Conservation (phyloP, 2,797 vertebrate genomes). For the Pelochelys cantorii region DNA sequence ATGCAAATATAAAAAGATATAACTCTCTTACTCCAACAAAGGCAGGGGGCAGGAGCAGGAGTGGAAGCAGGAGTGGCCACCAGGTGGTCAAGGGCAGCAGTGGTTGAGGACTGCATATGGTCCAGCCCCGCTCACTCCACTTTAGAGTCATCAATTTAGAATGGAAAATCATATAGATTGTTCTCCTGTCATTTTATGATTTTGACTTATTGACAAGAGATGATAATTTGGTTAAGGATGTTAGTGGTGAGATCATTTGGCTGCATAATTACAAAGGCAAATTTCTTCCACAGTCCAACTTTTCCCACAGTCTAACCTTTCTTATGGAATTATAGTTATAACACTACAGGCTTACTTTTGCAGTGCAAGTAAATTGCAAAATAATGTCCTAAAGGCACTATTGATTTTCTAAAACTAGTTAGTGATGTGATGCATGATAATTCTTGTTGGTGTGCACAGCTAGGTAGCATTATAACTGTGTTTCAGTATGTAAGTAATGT, state of each 20-base stretch:
- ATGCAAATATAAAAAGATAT: too few species aligned
- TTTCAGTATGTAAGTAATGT: accelerated
- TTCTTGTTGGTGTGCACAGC: background rate
- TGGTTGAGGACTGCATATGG: too few species aligned
- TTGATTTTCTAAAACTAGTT: background rate
- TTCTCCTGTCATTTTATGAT: background rate
- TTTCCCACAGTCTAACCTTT: background rate
- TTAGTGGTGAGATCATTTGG: background rate
- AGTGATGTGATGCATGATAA: background rate
- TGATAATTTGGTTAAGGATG: background rate
- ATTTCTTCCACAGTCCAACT: background rate
- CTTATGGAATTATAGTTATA: background rate
- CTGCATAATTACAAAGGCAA: background rate
- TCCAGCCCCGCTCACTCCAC: too few species aligned
- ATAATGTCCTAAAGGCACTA: background rate
- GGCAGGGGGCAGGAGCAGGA: too few species aligned
- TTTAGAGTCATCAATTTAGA: too few species aligned
- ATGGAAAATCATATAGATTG: background rate
- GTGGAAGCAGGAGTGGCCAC: too few species aligned
- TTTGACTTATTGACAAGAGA: background rate
- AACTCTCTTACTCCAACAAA: too few species aligned
- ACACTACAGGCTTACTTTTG: background rate
- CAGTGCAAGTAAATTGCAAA: constrained; percentile 1
- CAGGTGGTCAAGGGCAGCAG: too few species aligned
- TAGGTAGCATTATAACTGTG: background rate